Evolutionary conservation across 2,797 vertebrate genomes (phyloP).

Genomic region (Poecilia velifera): DNA sequence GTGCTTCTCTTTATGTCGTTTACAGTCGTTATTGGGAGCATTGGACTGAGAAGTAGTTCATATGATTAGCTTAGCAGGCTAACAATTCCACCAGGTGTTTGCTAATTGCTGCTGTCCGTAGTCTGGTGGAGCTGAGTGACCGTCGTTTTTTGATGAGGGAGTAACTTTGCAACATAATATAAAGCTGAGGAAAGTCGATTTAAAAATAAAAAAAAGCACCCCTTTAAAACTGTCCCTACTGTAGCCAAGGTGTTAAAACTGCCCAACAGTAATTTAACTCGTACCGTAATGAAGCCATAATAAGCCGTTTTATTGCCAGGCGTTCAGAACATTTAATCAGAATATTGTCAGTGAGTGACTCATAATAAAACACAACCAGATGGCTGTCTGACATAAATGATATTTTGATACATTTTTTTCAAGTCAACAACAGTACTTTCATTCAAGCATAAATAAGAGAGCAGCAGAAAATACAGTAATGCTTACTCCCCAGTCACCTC

Average conservation of each 20-base stretch:
- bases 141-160: too few relatives aligned
- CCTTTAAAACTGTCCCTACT: too few relatives aligned
- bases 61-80: too few relatives aligned
- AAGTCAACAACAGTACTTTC: conserved; percentile 7
- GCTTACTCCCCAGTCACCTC: conserved; percentile 7
- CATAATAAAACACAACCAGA: conserved; percentile 20
- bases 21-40: too few relatives aligned
- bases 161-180: too few relatives aligned
- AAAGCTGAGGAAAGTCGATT: too few relatives aligned
- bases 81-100: too few relatives aligned
- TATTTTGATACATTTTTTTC: neutral
- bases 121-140: too few relatives aligned
- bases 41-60: too few relatives aligned
- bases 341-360: conserved; percentile 17
- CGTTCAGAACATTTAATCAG: conserved; percentile 10
- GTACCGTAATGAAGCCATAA: conserved; percentile 13
- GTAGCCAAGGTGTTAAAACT: neutral
- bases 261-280: neutral
- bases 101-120: too few relatives aligned
- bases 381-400: conserved; percentile 10
- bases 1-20: too few relatives aligned
- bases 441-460: conserved; percentile 6
- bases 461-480: conserved; percentile 14
- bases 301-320: conserved; percentile 1
- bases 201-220: too few relatives aligned